These are phyloP conservation scores for Crossaster papposus DNA, from an alignment of 53 echinoderm and acorn worm species.

Conservation along the genomic window DNA sequence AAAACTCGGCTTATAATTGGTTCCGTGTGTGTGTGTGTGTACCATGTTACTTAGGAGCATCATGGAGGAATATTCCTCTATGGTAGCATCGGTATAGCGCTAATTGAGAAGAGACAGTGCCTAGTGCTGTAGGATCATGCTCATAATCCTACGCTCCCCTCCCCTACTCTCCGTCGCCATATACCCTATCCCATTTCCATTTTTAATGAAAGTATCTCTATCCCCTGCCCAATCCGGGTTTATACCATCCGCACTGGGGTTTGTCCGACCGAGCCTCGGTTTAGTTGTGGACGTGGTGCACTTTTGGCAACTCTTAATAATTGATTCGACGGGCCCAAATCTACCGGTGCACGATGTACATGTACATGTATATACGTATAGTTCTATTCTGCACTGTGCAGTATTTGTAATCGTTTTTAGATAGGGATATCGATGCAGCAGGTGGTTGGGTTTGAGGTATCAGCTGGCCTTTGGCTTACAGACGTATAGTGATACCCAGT, in stretches of 20 bases:
- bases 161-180: constrained; percentile 3
- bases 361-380: too few relatives aligned
- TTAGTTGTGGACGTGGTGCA: background rate
- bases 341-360: background rate
- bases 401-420: background rate
- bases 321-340: background rate
- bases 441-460: background rate
- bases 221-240: background rate
- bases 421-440: background rate
- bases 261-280: background rate
- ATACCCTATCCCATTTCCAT: constrained; percentile 14
- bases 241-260: background rate
- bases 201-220: constrained; percentile 9
- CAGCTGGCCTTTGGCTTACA: background rate
- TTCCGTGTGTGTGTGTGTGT: too few relatives aligned
- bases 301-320: background rate
- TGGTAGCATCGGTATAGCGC: background rate
- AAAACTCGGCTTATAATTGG: too few relatives aligned
- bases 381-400: background rate
- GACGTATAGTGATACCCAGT: background rate
- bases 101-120: background rate
- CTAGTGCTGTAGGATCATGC: background rate
- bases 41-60: background rate
- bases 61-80: too few relatives aligned
- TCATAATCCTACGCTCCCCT: constrained; percentile 20